A percentile compares a stretch with the other conserved stretches of the same genome.
Conservation (phyloP, 53 echinoderm and acorn worm species). For the Zoroaster sp. region DNA sequence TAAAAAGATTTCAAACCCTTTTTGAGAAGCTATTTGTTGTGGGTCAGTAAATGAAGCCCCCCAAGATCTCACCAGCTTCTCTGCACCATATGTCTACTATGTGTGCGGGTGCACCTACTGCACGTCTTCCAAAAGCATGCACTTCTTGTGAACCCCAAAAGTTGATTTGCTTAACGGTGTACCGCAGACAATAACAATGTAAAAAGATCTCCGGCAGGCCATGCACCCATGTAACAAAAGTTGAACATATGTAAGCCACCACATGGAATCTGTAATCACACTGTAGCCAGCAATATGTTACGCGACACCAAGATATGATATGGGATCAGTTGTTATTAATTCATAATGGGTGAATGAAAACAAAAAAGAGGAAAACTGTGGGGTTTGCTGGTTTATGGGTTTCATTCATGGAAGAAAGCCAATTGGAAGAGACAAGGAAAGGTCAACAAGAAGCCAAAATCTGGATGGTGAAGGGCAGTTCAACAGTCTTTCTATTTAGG, state of each 20-base stretch:
- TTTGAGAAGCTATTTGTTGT: too few species aligned
- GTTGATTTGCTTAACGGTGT: not conserved
- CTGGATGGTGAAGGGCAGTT: not conserved
- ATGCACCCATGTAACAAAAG: not conserved
- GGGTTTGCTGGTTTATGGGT: not conserved
- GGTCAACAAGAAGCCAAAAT: not conserved
- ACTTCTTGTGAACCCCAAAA: not conserved
- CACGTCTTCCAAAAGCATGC: too few species aligned
- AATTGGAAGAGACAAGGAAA: not conserved
- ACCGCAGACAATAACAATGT: constrained; percentile 33
- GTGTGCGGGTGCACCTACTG: too few species aligned
- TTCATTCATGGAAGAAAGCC: not conserved
- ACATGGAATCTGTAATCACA: not conserved
- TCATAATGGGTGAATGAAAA: not conserved
- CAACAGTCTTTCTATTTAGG: not conserved
- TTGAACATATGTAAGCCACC: not conserved
- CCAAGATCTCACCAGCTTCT: too few species aligned
- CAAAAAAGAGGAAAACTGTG: not conserved
- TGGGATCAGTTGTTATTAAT: too few species aligned
- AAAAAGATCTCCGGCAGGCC: not conserved
- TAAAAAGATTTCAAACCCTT: too few species aligned
- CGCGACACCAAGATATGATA: not conserved
- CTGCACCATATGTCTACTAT: too few species aligned
- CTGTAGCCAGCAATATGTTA: not conserved
- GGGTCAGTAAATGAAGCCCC: too few species aligned